Evolutionary conservation across 1,140 invertebrate species (phyloP).

Genomic region (Trichoplusia ni): DNA sequence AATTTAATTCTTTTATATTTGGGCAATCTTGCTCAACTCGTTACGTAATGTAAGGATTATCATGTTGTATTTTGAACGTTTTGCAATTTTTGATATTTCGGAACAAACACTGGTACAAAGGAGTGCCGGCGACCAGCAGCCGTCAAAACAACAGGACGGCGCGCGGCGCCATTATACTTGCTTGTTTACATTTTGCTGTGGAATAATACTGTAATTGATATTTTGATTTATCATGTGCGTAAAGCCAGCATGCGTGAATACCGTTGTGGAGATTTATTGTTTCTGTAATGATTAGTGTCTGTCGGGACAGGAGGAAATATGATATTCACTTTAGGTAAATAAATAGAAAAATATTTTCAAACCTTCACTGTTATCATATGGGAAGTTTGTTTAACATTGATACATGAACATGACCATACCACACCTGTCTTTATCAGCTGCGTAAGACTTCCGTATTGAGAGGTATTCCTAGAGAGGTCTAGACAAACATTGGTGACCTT

Average conservation of each 20-base stretch:
- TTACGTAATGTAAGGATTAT: conserved; percentile 76
- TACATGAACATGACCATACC: conserved; percentile 1
- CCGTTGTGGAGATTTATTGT: conserved; percentile 22
- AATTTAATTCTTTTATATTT: conserved; percentile 67
- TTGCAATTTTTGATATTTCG: conserved; percentile 71
- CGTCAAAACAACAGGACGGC: conserved; percentile 29
- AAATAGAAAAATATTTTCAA: too few relatives aligned
- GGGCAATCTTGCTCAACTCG: conserved; percentile 67
- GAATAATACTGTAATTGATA: conserved; percentile 24
- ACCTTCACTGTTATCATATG: not conserved
- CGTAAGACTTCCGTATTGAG: not conserved
- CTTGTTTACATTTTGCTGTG: conserved; percentile 46
- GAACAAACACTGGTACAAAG: conserved; percentile 37
- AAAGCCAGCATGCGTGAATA: conserved; percentile 18
- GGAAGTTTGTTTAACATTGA: conserved; percentile 12
- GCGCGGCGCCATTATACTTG: conserved; percentile 57
- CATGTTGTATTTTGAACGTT: conserved; percentile 56
- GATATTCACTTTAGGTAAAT: not conserved
- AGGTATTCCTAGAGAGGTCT: conserved; percentile 15
- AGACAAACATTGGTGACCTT: conserved; percentile 58
- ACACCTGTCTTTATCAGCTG: not conserved
- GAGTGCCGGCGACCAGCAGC: not conserved
- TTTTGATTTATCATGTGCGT: conserved; percentile 29
- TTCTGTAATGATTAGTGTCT: not conserved
- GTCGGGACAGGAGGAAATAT: conserved; percentile 1